Percentiles rank a stretch among this genome's conserved stretches.
Evolutionary conservation across 2,797 vertebrate species (phyloP).

Genomic region (Amblyopsis hoosieri): DNA sequence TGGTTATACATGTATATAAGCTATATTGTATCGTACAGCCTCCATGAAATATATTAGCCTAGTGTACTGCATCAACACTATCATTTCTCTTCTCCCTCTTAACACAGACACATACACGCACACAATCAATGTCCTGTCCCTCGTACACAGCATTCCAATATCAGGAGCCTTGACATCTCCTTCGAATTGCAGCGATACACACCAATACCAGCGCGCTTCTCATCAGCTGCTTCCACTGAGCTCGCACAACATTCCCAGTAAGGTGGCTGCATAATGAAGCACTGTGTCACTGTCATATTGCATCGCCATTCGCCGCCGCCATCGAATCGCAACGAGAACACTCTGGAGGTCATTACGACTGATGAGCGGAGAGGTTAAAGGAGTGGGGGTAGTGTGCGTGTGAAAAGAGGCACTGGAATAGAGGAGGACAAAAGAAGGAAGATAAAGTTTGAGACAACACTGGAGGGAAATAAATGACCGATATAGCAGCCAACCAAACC

Average conservation of each 20-base stretch:
- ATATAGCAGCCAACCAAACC: background rate
- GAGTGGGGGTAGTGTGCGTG: slow-evolving; percentile 5
- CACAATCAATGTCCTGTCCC: slow-evolving; percentile 6
- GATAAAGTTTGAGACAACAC: slow-evolving; percentile 1
- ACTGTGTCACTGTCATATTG: slow-evolving; percentile 61
- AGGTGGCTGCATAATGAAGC: slow-evolving; percentile 58
- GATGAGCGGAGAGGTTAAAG: slow-evolving; percentile 35
- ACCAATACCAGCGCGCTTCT: slow-evolving; percentile 19
- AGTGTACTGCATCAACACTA: background rate
- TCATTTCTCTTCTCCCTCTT: slow-evolving; percentile 25
- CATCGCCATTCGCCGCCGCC: slow-evolving; percentile 25
- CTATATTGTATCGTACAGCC: slow-evolving; percentile 30
- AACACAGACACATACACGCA: background rate
- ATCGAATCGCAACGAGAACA: slow-evolving; percentile 42
- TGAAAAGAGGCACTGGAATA: slow-evolving; percentile 41
- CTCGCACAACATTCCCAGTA: slow-evolving; percentile 46
- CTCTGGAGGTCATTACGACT: slow-evolving; percentile 59
- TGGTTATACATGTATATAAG: slow-evolving; percentile 24
- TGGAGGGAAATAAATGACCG: background rate
- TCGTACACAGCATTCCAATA: slow-evolving; percentile 28
- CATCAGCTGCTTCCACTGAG: slow-evolving; percentile 26
- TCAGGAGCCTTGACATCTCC: slow-evolving; percentile 41
- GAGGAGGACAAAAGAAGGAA: slow-evolving; percentile 20
- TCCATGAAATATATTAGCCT: background rate
- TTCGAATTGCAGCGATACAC: slow-evolving; percentile 36